phyloP scores from a whole-genome alignment of 2,888 invertebrate species.

The Synanthedon vespiformis region DNA sequence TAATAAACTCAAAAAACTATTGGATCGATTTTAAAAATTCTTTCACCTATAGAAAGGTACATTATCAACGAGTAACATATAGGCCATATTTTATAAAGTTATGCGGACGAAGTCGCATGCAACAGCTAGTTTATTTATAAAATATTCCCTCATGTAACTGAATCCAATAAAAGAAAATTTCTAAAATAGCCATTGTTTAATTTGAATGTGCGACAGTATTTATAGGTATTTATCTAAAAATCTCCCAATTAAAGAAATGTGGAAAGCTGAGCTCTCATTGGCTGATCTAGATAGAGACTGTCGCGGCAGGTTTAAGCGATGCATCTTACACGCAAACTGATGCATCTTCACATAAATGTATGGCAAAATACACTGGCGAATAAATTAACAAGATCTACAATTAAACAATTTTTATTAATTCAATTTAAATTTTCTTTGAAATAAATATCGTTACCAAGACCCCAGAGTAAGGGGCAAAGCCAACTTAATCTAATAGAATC shows the following conservation, averaged over 20 bases:
- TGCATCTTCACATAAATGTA: conserved; percentile 1
- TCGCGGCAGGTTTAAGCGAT: conserved; percentile 23
- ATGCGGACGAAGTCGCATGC: too few relatives aligned
- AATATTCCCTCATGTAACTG: too few relatives aligned
- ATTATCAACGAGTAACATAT: too few relatives aligned
- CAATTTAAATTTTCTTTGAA: conserved; percentile 22
- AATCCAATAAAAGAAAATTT: too few relatives aligned
- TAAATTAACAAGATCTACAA: neutral
- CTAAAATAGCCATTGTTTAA: too few relatives aligned
- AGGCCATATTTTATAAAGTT: too few relatives aligned
- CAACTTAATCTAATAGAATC: conserved; percentile 66
- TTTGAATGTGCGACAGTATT: neutral
- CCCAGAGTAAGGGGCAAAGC: conserved; percentile 38
- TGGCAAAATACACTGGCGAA: neutral
- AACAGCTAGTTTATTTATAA: too few relatives aligned
- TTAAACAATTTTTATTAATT: neutral
- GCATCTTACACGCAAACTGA: conserved; percentile 48
- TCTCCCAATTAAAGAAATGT: conserved; percentile 49
- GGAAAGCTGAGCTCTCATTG: conserved; percentile 25
- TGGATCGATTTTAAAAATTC: too few relatives aligned
- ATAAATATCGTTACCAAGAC: conserved; percentile 27
- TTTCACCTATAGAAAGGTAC: too few relatives aligned
- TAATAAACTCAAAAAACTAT: too few relatives aligned
- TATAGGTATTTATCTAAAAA: conserved; percentile 7
- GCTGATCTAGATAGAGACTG: conserved; percentile 43